Percentiles rank a stretch among this genome's conserved stretches.
Evolutionary conservation across 2,113 vertebrate species (phyloP).

Genomic region (Bubalus kerabau): DNA sequence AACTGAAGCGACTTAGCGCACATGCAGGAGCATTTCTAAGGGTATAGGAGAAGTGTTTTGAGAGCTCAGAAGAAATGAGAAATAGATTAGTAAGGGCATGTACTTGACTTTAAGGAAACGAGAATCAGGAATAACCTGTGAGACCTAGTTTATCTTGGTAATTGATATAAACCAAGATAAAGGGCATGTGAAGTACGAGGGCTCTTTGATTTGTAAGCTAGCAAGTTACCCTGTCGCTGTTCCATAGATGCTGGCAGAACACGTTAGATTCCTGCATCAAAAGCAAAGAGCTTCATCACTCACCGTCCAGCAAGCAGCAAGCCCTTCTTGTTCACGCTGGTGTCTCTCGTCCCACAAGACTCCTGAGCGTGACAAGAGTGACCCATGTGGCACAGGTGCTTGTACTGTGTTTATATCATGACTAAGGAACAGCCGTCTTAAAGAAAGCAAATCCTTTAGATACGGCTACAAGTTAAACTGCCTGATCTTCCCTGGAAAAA

Average conservation of each 20-base stretch:
- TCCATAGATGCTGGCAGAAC: background rate
- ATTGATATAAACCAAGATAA: background rate
- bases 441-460: background rate
- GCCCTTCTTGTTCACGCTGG: background rate
- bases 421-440: background rate
- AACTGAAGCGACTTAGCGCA: accelerated
- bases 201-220: background rate
- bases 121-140: background rate
- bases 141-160: background rate
- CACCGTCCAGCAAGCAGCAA: background rate
- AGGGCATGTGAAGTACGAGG: background rate
- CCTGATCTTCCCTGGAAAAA: background rate
- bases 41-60: background rate
- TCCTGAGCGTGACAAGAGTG: background rate
- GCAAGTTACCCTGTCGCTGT: background rate
- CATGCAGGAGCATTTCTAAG: background rate
- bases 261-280: background rate
- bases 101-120: background rate
- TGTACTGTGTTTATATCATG: background rate
- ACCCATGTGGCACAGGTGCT: accelerated
- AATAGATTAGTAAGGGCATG: background rate
- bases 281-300: background rate
- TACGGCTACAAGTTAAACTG: background rate
- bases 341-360: background rate
- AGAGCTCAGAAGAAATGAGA: background rate